Base-by-base conservation (phyloP, 1,140 invertebrate species). In the Rhagoletis zephyria region DNA sequence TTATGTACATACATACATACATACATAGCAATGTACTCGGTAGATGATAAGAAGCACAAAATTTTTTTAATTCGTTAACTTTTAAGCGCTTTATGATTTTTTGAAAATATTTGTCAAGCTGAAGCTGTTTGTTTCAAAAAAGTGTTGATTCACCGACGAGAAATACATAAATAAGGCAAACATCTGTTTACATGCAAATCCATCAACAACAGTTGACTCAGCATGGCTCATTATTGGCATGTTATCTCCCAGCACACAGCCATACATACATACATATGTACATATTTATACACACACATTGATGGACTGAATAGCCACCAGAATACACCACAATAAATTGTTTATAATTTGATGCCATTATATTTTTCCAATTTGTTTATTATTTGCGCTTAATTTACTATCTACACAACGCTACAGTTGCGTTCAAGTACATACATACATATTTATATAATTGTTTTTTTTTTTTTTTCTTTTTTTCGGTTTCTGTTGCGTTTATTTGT, bases 131-230 rank as follows among this genome's bases (percentile, higher is more conserved):
- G 30, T 30, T 30, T 30, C 30, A 30, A 30, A 30, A 30, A 30
- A 30, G 30, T 30, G 30, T 30, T 30, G 30, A 30, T 30, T 30
- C 30, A 30, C 30, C 30, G 30, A 30, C 30, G 30, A 30, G 30
- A 30, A 30, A 30, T 30, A n/a, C n/a, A n/a, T n/a, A 30, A 30
- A 30, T 30, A 30, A 64, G 30, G 2, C 63, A 64, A 64, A 19
- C 63, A 30, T 16, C 63, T 64, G 63, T 64, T 64, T 64, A 19
- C 30, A 64, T 7, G 63, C 63, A 7, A 64, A 19, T 1, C 40
- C 65, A 70, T 45, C 64, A 67, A 9, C 64, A 70, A 70, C 65
- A 70, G 65, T 30, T 70, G 65, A 74, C 45, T 74, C 70, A 74
- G 45, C 70, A n/a, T 0, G 10, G 4, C 10, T 45, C 40, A 40